Evolutionary conservation across 2,113 vertebrate species (phyloP), one percentile per base, ranked within the genome.

Genomic region (Oncorhynchus kisutch): DNA sequence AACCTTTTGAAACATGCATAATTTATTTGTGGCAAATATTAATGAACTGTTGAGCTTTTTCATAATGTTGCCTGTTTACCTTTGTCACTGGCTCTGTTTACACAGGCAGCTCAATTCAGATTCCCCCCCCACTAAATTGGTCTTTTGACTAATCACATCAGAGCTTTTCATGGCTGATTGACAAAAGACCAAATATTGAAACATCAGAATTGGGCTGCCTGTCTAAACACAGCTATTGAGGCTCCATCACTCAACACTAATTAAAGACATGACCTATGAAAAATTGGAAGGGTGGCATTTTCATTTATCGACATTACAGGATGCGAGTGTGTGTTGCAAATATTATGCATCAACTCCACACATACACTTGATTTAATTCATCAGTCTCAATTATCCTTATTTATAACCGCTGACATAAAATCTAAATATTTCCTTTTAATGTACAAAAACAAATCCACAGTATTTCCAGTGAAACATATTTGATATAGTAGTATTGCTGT

Each of bases 21-120:
- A 31, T 78, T 70, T 80, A 31, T 78, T 70, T 80, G 74, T 90
- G 85, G 77, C 51, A 31, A 74, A 70, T 67, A 64, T 79, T 57
- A 83, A 72, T 72, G 71, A 74, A 68, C 80, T 2, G 54, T 73
- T 54, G 13, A 71, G 71, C 74, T 80, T 89, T 72, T 82, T 76
- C 59, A 73, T 79, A 72, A 79, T 71, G 76, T 70, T 73, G 81
- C 67, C 67, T 79, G 82, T 82, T 86, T 72, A 83, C 79, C 73
- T 79, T 71, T 57, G 68, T 81, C 79, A 81, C 34, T 39, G 34
- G 14, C 49, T 51, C 13, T 4, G 16, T 18, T 14, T 18, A 18
- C 12, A 54, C 51, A 54, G 51, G 16, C 51, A 54, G 39, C 9
- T 45, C 8, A 45, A 45, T 45, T 45, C 39, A 11, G 39, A 45